Conservation (phyloP, 2,113 vertebrate species). For the Serranochromis macrocephalus region DNA sequence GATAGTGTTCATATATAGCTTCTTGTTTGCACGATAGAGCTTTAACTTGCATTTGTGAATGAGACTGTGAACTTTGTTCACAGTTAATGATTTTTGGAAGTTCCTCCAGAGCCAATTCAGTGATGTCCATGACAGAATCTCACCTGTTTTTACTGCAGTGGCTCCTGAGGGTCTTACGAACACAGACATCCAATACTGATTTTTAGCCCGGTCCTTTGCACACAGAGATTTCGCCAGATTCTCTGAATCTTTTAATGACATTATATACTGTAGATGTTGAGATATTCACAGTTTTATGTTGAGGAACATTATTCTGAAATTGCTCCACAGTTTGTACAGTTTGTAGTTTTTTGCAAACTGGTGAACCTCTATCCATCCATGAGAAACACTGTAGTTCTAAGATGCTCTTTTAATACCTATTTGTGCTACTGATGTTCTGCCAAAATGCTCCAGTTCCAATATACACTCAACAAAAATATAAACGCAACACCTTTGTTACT, state of each 20-base stretch:
- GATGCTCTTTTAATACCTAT: background rate
- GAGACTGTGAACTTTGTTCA: background rate
- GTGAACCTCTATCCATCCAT: background rate
- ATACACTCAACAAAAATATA: too few relatives aligned
- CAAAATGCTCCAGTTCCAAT: background rate
- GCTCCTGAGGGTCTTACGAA: background rate
- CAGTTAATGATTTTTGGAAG: background rate
- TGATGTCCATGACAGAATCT: background rate
- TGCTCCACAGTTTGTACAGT: background rate
- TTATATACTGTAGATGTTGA: background rate
- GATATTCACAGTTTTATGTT: background rate
- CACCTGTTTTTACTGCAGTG: background rate
- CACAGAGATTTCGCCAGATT: background rate
- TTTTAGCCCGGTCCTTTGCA: background rate
- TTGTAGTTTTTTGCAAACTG: background rate
- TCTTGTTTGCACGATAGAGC: background rate
- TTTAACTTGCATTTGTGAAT: background rate
- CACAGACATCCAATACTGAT: background rate
- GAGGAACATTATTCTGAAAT: background rate
- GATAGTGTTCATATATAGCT: background rate
- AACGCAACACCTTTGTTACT: too few relatives aligned
- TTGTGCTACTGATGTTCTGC: background rate
- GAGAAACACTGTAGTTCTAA: background rate
- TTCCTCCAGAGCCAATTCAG: background rate
- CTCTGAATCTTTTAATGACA: background rate